Base-by-base conservation (phyloP, 2,888 invertebrate species). In the Cistogaster globosa region DNA sequence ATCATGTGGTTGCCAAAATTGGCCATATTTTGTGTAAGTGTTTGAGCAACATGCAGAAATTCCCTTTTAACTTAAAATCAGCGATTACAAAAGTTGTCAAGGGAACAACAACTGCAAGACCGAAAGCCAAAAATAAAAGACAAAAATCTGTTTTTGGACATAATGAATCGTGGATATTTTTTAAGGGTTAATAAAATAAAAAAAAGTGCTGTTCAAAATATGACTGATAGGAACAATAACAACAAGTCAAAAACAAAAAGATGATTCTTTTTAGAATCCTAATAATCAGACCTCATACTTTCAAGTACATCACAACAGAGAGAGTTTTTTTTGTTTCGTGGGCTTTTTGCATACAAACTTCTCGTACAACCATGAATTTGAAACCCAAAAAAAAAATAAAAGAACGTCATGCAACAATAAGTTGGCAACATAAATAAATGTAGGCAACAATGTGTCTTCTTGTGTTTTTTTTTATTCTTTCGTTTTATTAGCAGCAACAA, bases 1-100 rank as follows among this genome's bases (percentile, higher is more conserved):
- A 76, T 67, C 67, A 82, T 78, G 85, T 79, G 82, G 60, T 75
- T 65, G 67, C 85, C 82, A 75, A 81, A 82, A 75, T 84, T 84
- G 84, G 84, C 67, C 72, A 74, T 72, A 80, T 68, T 76, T 76
- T 84, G 67, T 62, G 72, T 71, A 26, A 45, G 53, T 65, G 51
- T 72, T 5, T 20, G 60, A 20, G 45, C n/a, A 48, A 2, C 16
- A 48, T 48, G 45, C 45, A 48, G 16, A 48, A 18, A 18, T 36
- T 63, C 42, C 53, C 53, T 75, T 72, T 60, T 16, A n/a, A 51
- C 51, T 53, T 7, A 45, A 42, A 42, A 1, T 26, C 32, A 36
- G 38, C 18, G 51, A 57, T 75, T 74, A 75, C 78, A 82, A 84
- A 81, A 76, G 18, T 63, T 63, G 57, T 45, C 42, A 60, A 65